These are phyloP conservation scores for Agrotis segetum DNA, from an alignment of 2,888 invertebrate species.

Conservation along the genomic window DNA sequence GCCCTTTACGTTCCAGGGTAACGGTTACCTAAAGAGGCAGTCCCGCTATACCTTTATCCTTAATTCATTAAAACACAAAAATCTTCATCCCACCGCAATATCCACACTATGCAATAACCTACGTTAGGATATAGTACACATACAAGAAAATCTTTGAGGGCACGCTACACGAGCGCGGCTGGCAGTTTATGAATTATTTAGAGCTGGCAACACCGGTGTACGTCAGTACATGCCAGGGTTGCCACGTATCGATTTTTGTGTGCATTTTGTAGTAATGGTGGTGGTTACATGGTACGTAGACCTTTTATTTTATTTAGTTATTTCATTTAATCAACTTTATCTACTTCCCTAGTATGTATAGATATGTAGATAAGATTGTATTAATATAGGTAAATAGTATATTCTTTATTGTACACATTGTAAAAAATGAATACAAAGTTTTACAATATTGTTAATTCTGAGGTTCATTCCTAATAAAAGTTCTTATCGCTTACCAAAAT, in stretches of 20 bases:
- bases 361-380: too few species aligned
- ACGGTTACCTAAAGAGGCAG: too few species aligned
- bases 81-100: not conserved
- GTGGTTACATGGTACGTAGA: too few species aligned
- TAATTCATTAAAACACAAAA: not conserved
- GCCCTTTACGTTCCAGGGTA: too few species aligned
- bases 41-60: too few species aligned
- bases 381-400: too few species aligned
- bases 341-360: too few species aligned
- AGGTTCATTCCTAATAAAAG: too few species aligned
- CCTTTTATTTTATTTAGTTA: not conserved
- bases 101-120: not conserved
- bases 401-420: too few species aligned
- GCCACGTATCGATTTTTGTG: conserved; percentile 41
- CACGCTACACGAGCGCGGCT: conserved; percentile 47
- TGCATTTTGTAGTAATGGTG: conserved; percentile 26
- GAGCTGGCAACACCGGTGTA: conserved; percentile 68
- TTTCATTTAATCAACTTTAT: not conserved
- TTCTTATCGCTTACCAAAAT: too few species aligned
- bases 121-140: conserved; percentile 21
- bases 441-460: too few species aligned
- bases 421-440: too few species aligned
- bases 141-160: conserved; percentile 57
- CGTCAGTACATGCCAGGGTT: conserved; percentile 64
- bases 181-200: conserved; percentile 75